Percentiles rank a stretch among this genome's conserved stretches.
Conservation (phyloP, 2,113 vertebrate genomes). For the Pituophis catenifer region DNA sequence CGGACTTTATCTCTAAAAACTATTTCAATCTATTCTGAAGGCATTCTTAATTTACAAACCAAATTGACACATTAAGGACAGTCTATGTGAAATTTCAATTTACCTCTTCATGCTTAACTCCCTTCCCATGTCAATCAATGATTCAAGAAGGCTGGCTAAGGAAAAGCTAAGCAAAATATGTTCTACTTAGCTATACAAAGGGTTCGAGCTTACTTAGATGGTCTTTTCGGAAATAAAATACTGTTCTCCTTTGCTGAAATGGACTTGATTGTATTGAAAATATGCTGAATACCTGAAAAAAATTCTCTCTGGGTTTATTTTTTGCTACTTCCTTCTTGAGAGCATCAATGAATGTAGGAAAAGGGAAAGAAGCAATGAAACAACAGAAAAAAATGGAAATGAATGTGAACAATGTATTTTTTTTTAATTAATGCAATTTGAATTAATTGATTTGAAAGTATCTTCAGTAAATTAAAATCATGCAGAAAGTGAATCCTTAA, state of each 20-base stretch:
- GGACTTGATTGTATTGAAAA: neutral
- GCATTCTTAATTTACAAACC: neutral
- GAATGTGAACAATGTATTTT: constrained; percentile 40
- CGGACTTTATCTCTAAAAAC: neutral
- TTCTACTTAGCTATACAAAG: neutral
- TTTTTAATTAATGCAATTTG: constrained; percentile 64
- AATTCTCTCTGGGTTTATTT: neutral
- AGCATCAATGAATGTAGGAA: neutral
- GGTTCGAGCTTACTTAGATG: too few species aligned
- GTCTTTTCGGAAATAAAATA: neutral
- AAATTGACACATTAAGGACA: neutral
- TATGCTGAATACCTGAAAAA: neutral
- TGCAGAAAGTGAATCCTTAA: constrained; percentile 61
- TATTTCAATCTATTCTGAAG: neutral
- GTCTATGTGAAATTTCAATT: neutral
- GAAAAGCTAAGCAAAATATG: neutral
- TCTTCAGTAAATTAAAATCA: constrained; percentile 66
- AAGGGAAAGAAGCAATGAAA: neutral
- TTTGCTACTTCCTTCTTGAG: neutral
- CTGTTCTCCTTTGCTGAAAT: neutral
- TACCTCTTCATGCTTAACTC: neutral
- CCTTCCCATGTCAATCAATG: neutral
- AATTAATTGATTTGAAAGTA: constrained; percentile 49
- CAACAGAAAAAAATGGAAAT: constrained; percentile 15
- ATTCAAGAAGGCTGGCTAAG: neutral